Evolutionary conservation across 2,888 invertebrate species (phyloP), one percentile per base, ranked within the genome.

Genomic region (Celastrina argiolus): DNA sequence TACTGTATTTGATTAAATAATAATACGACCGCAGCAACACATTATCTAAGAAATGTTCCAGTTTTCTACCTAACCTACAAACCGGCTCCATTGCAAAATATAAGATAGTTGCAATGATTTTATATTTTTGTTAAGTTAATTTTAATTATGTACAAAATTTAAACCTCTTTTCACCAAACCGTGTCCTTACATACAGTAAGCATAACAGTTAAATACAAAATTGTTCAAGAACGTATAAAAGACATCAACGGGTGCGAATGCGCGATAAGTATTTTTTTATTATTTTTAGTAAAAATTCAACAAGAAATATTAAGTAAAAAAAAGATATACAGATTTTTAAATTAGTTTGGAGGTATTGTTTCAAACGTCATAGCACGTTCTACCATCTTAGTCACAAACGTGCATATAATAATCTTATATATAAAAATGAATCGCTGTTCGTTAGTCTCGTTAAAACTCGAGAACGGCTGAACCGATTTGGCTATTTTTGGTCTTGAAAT

Each of bases 11-110:
- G 51, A 51, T 51, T 51, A 51, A 51, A 51, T 51, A 51, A 51
- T 51, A 51, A 26, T 4, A 5, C 51, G n/a, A n/a, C 10, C 51
- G 22, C 22, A 51, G 34, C 31, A 14, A 51, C 26, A 34, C 45
- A 34, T 34, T 36, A 12, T 7, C 18, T 51, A 14, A 51, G 22
- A 34, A 64, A 56, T 34, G 56, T 56, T 56, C 56, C 56, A 64
- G 36, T 64, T 64, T 64, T 56, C 18, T 36, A n/a, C 10, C 56
- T 36, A 64, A 64, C 22, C 51, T 51, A 51, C 16, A 36, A 56
- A 64, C 34, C 18, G 22, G 64, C 34, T 36, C n/a, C 34, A 36
- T 41, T 63, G 41, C 42, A 31, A 7, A 31, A 31, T 31, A 5
- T 31, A 31, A 31, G 31, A 6, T 31, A 6, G 31, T 31, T 31